phyloP scores from a whole-genome alignment of 2,888 invertebrate species.

The Helicoverpa assulta region DNA sequence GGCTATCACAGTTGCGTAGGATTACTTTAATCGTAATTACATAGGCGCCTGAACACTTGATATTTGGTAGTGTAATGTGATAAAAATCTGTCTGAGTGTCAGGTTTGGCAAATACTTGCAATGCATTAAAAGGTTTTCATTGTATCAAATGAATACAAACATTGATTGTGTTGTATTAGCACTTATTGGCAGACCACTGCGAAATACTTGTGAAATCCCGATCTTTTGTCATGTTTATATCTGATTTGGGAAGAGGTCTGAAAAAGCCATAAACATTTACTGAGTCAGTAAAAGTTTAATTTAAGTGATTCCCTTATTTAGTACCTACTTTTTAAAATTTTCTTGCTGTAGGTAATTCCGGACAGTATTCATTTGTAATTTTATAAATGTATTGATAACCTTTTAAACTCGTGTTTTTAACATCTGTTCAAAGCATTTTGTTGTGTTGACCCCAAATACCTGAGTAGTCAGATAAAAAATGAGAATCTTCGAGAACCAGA shows the following conservation, averaged over 20 bases:
- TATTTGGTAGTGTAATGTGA: conserved; percentile 2
- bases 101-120: conserved; percentile 10
- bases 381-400: conserved; percentile 8
- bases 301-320: background rate
- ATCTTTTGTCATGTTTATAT: too few relatives aligned
- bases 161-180: too few relatives aligned
- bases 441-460: conserved; percentile 5
- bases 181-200: background rate
- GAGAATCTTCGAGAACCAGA: background rate
- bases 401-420: conserved; percentile 19
- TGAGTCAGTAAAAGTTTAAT: background rate
- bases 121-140: conserved; percentile 29
- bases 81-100: conserved; percentile 2
- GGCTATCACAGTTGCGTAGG: background rate
- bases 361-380: conserved; percentile 8
- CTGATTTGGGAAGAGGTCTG: too few relatives aligned
- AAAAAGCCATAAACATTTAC: too few relatives aligned
- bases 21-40: background rate
- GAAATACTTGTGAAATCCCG: background rate
- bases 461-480: background rate
- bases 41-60: background rate
- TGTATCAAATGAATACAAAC: conserved; percentile 8
- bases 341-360: background rate
- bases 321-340: background rate
- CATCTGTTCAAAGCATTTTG: background rate